Base-by-base conservation (phyloP, 2,888 invertebrate genomes). In the Pelosia muscerda region DNA sequence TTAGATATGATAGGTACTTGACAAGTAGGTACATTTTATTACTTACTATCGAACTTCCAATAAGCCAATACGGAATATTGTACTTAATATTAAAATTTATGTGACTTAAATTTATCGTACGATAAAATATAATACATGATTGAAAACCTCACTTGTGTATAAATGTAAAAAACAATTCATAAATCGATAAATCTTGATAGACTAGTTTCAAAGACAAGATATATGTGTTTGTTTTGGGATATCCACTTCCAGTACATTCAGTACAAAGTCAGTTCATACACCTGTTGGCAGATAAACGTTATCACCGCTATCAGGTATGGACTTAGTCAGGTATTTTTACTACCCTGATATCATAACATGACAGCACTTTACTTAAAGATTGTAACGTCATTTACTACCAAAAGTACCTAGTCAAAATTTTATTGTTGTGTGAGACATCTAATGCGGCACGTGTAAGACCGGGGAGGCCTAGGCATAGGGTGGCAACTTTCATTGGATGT, bases 191-290 rank as follows among this genome's bases (percentile, higher is more conserved):
- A 56, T 61, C 22, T 23, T 26, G 56, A 66, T 66, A 61, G 26
- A n/a, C 42, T 26, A 55, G 55, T 56, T 38, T 49, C 13, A 42
- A 54, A 23, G 56, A 61, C 59, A 22, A 60, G 59, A 62, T 61
- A 66, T 19, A 19, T 23, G 31, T 60, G 59, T 28, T 65, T 67
- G 26, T 69, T 63, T 68, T 68, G 54, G 28, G 56, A 58, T 64
- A 71, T 49, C 23, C 54, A 72, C 63, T 63, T 74, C 66, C 70
- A 79, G 88, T 87, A 74, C 86, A 76, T 67, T 81, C 42, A 77
- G 90, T 90, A 76, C 90, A 81, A 75, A 74, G 76, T 86, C 58
- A 72, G 90, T 88, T 75, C 90, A 82, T 83, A 86, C 90, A 91
- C 89, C 89, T 90, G 90, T 87, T 79, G 61, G 53, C 71, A 53